Conservation (phyloP, 2,797 vertebrate species). For the Carduelis carduelis region DNA sequence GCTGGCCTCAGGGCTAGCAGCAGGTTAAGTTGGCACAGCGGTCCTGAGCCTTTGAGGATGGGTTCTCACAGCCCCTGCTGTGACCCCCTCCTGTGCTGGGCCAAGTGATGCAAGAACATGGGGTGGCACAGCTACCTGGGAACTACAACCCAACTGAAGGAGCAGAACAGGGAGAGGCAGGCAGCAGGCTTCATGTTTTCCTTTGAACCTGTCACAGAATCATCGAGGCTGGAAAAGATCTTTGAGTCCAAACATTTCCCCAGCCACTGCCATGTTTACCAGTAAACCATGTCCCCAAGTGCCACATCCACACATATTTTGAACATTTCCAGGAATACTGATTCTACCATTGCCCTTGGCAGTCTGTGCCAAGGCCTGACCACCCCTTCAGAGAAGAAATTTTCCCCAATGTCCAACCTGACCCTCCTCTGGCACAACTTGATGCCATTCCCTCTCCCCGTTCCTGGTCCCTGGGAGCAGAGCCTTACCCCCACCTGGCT, state of each 20-base stretch:
- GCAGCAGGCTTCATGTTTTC: background rate
- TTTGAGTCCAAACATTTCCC: background rate
- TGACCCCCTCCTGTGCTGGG: background rate
- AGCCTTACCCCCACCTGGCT: accelerated
- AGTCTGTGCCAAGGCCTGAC: background rate
- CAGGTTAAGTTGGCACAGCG: background rate
- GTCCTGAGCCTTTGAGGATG: background rate
- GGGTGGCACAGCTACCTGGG: background rate
- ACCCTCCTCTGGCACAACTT: background rate
- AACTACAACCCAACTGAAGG: accelerated
- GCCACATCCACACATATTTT: background rate
- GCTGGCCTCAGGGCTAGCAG: background rate
- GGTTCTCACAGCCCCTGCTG: background rate
- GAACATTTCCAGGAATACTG: background rate
- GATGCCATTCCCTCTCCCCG: accelerated
- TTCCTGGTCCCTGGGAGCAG: background rate
- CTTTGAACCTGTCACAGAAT: background rate
- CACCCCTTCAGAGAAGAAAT: background rate
- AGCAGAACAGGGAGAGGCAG: background rate
- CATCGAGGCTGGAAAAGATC: accelerated
- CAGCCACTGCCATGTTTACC: background rate
- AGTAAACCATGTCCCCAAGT: accelerated
- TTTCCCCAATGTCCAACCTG: background rate
- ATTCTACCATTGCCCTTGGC: background rate
- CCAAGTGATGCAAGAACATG: background rate